phyloP scores from a whole-genome alignment of 1,140 invertebrate genomes.

The Drosophila melanogaster region DNA sequence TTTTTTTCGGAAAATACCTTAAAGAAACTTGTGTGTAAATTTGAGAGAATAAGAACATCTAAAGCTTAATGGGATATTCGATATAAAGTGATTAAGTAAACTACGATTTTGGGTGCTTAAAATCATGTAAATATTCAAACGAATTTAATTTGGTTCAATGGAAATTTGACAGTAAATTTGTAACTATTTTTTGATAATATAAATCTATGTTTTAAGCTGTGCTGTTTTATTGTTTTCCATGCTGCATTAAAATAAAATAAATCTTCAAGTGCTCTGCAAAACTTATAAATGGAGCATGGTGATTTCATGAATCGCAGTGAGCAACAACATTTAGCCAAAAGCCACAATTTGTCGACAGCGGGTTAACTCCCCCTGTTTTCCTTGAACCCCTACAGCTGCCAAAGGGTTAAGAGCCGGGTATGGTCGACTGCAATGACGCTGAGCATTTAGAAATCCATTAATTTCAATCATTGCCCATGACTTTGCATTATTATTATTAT shows the following conservation, averaged over 20 bases:
- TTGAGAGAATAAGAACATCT: slow-evolving; percentile 9
- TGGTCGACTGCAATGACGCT: slow-evolving; percentile 51
- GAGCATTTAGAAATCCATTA: slow-evolving; percentile 76
- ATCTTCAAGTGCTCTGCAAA: slow-evolving; percentile 35
- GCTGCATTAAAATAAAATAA: slow-evolving; percentile 42
- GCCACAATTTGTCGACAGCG: slow-evolving; percentile 57
- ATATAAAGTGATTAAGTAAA: background rate
- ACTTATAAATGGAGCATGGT: slow-evolving; percentile 1
- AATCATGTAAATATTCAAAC: too few relatives aligned
- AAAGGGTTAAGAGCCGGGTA: slow-evolving; percentile 33
- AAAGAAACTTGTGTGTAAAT: slow-evolving; percentile 9
- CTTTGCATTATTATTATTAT: slow-evolving; percentile 70
- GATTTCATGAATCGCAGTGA: slow-evolving; percentile 29
- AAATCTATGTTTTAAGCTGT: background rate
- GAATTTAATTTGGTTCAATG: too few relatives aligned
- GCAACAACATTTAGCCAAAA: slow-evolving; percentile 24
- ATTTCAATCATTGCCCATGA: slow-evolving; percentile 78
- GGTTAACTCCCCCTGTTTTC: slow-evolving; percentile 1
- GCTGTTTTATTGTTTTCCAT: slow-evolving; percentile 15
- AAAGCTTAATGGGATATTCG: background rate
- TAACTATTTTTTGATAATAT: too few relatives aligned
- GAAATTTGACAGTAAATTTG: too few relatives aligned
- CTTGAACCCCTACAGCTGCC: slow-evolving; percentile 1
- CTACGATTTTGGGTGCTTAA: background rate
- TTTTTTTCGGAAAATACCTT: background rate